Evolutionary conservation across 1,140 invertebrate species (phyloP), one percentile per base, ranked within the genome.

Genomic region (Pomacea maculata): DNA sequence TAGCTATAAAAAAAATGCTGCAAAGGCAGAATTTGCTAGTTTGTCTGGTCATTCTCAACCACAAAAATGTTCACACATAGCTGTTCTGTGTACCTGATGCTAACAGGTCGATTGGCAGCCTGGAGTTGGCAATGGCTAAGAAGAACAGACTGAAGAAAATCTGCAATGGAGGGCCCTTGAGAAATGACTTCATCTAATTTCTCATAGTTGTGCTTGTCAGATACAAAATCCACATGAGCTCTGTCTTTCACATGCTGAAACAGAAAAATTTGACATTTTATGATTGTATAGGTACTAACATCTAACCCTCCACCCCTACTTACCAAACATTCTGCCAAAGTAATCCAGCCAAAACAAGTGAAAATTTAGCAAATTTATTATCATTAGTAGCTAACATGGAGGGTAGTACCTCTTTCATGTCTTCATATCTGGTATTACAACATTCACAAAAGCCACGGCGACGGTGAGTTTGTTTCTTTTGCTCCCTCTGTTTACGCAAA

Each of bases 371-470:
- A 45, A 45, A 45, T 25, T 25, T 25, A 25, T 45, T 45, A 45
- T 45, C 10, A 25, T 19, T 57, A 11, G 45, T 12, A 80, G 55
- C n/a, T n/a, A 61, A 3, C 10, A 71, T 21, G 34, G 74, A 25
- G 0, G 15, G 61, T 75, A 19, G 76, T 84, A 89, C 88, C 84
- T 88, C 83, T 67, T 88, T 83, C 21, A 89, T 74, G 75, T 88
- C 80, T 19, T 90, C 83, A 78, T 88, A 90, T 84, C 87, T 89
- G 11, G 84, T 68, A 57, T 82, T 63, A 85, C 89, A 90, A 80
- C 86, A 87, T 86, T 90, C 89, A 85, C 89, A 90, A 71, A 88
- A 90, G 21, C 89, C 88, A 34, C 82, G 83, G 68, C 86, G 88
- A 45, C 83, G 83, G n/a, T 86, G 84, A 65, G 80, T 78, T 34